These are phyloP conservation scores for Gobiocypris rarus DNA, from an alignment of 2,113 vertebrate species.

Conservation along the genomic window DNA sequence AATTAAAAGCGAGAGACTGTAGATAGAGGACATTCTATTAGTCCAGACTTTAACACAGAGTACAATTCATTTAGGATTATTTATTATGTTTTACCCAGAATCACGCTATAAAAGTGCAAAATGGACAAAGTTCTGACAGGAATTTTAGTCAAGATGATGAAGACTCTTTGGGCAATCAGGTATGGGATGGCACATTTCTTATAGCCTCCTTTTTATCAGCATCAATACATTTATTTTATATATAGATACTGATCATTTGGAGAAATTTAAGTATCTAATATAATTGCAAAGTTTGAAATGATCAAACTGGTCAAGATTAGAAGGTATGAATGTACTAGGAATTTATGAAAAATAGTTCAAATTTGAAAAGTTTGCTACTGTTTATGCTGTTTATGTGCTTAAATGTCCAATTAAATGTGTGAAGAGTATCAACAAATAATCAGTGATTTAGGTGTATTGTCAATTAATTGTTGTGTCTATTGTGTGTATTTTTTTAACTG, in stretches of 20 bases:
- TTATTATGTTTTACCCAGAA: background rate
- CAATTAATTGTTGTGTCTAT: no score
- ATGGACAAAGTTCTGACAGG: constrained; percentile 25
- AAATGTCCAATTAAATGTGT: background rate
- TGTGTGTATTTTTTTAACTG: background rate
- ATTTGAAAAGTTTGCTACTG: background rate
- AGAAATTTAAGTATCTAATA: background rate
- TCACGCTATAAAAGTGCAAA: background rate
- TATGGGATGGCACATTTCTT: background rate
- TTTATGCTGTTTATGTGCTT: background rate
- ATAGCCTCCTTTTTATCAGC: background rate
- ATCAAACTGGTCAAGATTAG: background rate
- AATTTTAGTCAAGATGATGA: background rate
- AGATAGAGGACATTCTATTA: background rate
- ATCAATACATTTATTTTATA: background rate
- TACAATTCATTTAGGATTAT: background rate
- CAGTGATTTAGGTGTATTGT: background rate
- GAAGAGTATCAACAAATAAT: background rate
- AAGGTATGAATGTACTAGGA: background rate
- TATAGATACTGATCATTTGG: background rate
- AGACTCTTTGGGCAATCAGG: constrained; percentile 12
- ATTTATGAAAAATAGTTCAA: no score
- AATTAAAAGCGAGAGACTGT: background rate
- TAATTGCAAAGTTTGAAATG: background rate
- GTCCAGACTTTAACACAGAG: background rate